A percentile compares a stretch with the other conserved stretches of the same genome.
phyloP scores from a whole-genome alignment of 92 coral and sea anemone genomes.

The Zoanthus gigantus region DNA sequence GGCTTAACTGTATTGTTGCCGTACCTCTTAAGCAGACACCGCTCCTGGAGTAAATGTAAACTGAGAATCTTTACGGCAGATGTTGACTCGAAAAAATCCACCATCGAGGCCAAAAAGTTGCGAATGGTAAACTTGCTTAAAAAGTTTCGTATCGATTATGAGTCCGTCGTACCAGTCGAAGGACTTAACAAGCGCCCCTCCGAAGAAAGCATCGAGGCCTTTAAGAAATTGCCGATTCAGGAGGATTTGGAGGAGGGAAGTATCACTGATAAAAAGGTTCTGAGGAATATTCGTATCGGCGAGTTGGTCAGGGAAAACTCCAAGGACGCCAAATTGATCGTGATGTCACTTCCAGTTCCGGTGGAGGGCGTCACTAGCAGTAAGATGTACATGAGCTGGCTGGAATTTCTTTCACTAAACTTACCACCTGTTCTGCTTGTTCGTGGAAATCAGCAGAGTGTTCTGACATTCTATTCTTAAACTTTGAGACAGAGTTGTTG shows the following conservation, averaged over 20 bases:
- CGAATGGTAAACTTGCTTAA: constrained; percentile 91
- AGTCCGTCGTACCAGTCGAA: constrained; percentile 74
- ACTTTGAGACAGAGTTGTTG: too few species aligned
- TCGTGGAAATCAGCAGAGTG: constrained; percentile 96
- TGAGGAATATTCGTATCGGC: constrained; percentile 93
- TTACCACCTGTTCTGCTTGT: constrained; percentile 92
- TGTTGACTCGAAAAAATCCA: constrained; percentile 76
- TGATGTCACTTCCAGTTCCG: constrained; percentile 95
- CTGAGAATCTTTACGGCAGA: constrained; percentile 88
- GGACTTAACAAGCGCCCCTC: constrained; percentile 82
- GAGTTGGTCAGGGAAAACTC: constrained; percentile 87
- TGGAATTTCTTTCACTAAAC: constrained; percentile 86
- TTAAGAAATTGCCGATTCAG: constrained; percentile 75
- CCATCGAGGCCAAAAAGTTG: constrained; percentile 68
- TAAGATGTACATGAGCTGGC: constrained; percentile 98
- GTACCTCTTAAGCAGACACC: constrained; percentile 85
- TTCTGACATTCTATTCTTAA: constrained; percentile 93
- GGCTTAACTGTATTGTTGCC: constrained; percentile 91
- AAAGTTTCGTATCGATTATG: constrained; percentile 91
- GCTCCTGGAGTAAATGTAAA: constrained; percentile 88
- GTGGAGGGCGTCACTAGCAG: constrained; percentile 90
- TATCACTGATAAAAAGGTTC: constrained; percentile 79
- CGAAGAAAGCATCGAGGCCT: constrained; percentile 83
- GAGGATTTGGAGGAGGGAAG: constrained; percentile 77
- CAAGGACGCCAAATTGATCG: constrained; percentile 83